These are phyloP conservation scores for Sebastiscus tertius DNA, from an alignment of 2,797 vertebrate species.

Conservation along the genomic window DNA sequence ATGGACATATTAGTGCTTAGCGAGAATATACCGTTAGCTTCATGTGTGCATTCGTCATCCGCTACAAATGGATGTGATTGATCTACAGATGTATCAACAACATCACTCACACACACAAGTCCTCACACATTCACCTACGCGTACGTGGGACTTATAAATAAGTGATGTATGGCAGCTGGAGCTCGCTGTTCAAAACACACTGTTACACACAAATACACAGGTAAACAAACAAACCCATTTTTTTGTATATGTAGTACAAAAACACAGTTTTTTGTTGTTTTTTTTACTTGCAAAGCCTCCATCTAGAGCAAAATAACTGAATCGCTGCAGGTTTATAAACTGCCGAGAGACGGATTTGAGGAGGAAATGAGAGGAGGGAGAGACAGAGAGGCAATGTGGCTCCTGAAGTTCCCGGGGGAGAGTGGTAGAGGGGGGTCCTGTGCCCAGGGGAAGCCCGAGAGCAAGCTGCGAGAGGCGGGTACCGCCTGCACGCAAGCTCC, in stretches of 20 bases:
- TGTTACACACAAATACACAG: conserved; percentile 22
- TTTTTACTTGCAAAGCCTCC: neutral
- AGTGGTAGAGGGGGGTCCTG: conserved; percentile 51
- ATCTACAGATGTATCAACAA: conserved; percentile 22
- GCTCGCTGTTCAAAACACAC: conserved; percentile 45
- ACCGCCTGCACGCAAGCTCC: conserved; percentile 76
- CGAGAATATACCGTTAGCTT: neutral
- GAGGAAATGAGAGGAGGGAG: conserved; percentile 18
- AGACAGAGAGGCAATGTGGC: conserved; percentile 45
- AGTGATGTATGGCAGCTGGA: conserved; percentile 70
- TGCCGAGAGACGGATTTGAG: conserved; percentile 15
- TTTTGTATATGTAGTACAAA: conserved; percentile 16
- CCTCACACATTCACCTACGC: conserved; percentile 39
- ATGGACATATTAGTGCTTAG: conserved; percentile 40
- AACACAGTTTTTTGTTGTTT: neutral
- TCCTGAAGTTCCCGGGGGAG: conserved; percentile 45
- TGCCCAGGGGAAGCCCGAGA: conserved; percentile 70
- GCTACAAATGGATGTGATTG: conserved; percentile 26
- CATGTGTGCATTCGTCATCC: conserved; percentile 1
- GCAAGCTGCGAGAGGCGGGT: conserved; percentile 83
- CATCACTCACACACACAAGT: conserved; percentile 7
- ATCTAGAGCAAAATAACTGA: conserved; percentile 1
- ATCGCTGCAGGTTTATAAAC: conserved; percentile 12
- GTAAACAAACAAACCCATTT: conserved; percentile 45
- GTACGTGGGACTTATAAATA: conserved; percentile 66